Base-by-base conservation (phyloP, 1,140 invertebrate genomes). In the Drosophila ironensis region DNA sequence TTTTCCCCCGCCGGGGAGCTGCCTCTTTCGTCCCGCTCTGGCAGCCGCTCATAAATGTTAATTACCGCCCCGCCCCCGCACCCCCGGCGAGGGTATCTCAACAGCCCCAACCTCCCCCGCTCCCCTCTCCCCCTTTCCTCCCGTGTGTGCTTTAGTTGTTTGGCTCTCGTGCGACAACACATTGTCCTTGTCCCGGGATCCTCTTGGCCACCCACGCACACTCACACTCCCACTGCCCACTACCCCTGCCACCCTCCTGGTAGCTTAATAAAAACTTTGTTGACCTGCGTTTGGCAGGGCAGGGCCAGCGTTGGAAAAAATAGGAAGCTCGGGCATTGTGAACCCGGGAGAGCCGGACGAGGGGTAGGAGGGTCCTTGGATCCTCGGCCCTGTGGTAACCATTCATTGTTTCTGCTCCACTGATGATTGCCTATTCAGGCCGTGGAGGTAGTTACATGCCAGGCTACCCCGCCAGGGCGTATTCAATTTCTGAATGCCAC, bases 201-300 rank as follows among this genome's bases (percentile, higher is more conserved):
- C 54, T 70, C 24, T 46, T 44, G n/a, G 28, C 12, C 40, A 14
- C 14, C 12, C 40, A 14, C 14, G 6, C 25, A 2, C 25, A 11
- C 24, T 16, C 5, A 3, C 2, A 33, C 44, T 4, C 17, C 3
- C 12, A 8, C 28, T 30, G 14, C 41, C 59, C 22, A 48, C 60
- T 46, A 63, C 48, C 63, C 37, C 19, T 17, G 53, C 63, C 69
- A 60, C 52, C 59, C 72, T 60, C 54, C 59, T n/a, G n/a, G 52
- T 40, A 60, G 78, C 60, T 80, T 70, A 41, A 80, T 59, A 75
- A 74, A 86, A 84, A 87, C 71, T 86, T 75, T 86, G 80, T 87
- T 84, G 82, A 80, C 81, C 80, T 84, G 80, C 64, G 57, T 70
- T 69, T 82, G 78, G 59, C 78, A 82, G 61, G 33, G 35, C 22